Evolutionary conservation across 2,888 invertebrate species (phyloP), one percentile per base, ranked within the genome.

Genomic region (Spicauda simplicius): DNA sequence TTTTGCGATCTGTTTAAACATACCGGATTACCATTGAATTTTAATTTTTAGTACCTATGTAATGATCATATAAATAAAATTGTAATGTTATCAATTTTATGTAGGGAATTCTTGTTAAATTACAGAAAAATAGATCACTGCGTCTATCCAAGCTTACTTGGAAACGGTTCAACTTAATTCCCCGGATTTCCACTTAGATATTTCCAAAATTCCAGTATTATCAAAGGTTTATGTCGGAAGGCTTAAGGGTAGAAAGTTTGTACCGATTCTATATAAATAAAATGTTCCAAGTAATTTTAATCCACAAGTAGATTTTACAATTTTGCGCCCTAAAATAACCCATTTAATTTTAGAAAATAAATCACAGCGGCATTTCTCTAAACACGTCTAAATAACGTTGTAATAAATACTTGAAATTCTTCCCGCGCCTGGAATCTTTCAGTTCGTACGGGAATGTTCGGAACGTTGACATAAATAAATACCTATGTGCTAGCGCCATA

Each of bases 401-500:
- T 65, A 65, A 65, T 65, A 53, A 65, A 65, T 65, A 25, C 45
- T 53, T 16, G 16, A 45, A 41, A 65, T 65, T 59, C 65, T 25
- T 65, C 45, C 54, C 53, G 64, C 37, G 57, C 52, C 41, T 52
- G 65, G 65, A 65, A 65, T 65, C 59, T 59, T 59, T 45, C 53
- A 57, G 19, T 65, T 50, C 18, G 30, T 53, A 2, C 12, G 0
- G 64, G 53, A 65, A 65, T 65, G 58, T 65, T 41, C 2, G 45
- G 64, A 53, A 58, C 41, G 64, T n/a, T 45, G 58, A 59, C 64
- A 65, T 30, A 64, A 58, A 65, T 65, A 58, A 64, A 64, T 65
- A 65, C 41, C 33, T 50, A 52, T 53, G 41, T 53, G 25, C 58
- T 58, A 54, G 45, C 30, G n/a, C 48, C 30, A 65, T 65, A 65